Conservation (phyloP, 1,140 invertebrate species). For the Limonius californicus region DNA sequence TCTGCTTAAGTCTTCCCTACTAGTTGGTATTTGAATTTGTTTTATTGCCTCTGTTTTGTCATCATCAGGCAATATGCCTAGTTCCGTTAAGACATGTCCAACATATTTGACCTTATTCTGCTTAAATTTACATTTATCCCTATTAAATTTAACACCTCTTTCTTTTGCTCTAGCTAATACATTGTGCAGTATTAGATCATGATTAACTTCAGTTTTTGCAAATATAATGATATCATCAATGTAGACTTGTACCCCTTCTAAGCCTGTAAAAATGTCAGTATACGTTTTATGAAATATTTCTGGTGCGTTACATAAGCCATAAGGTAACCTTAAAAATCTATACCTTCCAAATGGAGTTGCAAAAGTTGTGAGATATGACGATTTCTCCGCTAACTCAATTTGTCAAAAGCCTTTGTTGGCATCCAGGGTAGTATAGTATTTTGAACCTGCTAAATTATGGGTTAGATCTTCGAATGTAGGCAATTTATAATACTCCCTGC, state of each 20-base stretch:
- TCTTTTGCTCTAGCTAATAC: slow-evolving; percentile 38
- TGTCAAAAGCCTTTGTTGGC: slow-evolving; percentile 41
- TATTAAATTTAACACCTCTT: slow-evolving; percentile 42
- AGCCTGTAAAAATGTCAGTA: slow-evolving; percentile 31
- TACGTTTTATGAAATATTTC: slow-evolving; percentile 42
- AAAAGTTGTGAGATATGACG: slow-evolving; percentile 30
- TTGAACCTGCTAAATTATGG: slow-evolving; percentile 37
- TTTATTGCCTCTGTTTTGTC: slow-evolving; percentile 34
- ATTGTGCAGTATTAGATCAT: slow-evolving; percentile 38
- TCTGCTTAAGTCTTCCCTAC: slow-evolving; percentile 36
- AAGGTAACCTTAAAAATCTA: slow-evolving; percentile 39
- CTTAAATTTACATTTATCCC: slow-evolving; percentile 40
- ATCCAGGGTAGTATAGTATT: slow-evolving; percentile 48
- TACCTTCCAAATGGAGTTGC: slow-evolving; percentile 39
- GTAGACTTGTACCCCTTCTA: slow-evolving; percentile 38
- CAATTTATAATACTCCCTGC: slow-evolving; percentile 43
- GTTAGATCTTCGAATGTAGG: slow-evolving; percentile 46
- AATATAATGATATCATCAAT: slow-evolving; percentile 45
- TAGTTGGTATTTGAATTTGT: slow-evolving; percentile 33
- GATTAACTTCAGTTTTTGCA: slow-evolving; percentile 31
- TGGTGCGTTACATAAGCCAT: slow-evolving; percentile 37
- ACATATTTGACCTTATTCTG: slow-evolving; percentile 36
- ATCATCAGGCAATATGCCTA: slow-evolving; percentile 41
- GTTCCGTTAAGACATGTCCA: slow-evolving; percentile 39
- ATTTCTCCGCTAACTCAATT: slow-evolving; percentile 26